phyloP scores from a whole-genome alignment of 2,888 invertebrate genomes.

The Caenorhabditis afra region DNA sequence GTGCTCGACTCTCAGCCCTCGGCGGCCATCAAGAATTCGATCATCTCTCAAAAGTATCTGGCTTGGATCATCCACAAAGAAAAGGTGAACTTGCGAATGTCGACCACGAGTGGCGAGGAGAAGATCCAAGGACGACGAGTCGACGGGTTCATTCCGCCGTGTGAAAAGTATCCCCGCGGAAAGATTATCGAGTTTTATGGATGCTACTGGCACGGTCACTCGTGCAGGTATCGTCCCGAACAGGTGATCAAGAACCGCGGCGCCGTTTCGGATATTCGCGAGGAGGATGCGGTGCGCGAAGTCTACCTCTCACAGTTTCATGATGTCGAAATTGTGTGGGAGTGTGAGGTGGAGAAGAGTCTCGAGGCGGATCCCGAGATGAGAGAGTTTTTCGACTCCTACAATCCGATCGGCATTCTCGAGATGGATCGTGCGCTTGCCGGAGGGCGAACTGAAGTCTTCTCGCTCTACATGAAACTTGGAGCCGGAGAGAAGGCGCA shows the following conservation, averaged over 20 bases:
- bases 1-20: slow-evolving; percentile 12
- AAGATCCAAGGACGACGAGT: slow-evolving; percentile 2
- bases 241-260: background rate
- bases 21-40: background rate
- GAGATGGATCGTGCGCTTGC: background rate
- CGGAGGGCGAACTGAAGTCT: slow-evolving; percentile 27
- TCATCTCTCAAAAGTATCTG: slow-evolving; percentile 13
- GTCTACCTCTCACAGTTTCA: background rate
- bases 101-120: slow-evolving; percentile 10
- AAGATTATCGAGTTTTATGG: slow-evolving; percentile 30
- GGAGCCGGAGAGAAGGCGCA: background rate
- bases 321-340: slow-evolving; percentile 1
- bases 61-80: slow-evolving; percentile 8
- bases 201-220: slow-evolving; percentile 12
- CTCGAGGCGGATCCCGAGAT: background rate
- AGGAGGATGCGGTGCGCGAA: background rate
- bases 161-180: slow-evolving; percentile 47
- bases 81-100: slow-evolving; percentile 8
- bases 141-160: slow-evolving; percentile 50
- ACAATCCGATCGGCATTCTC: background rate
- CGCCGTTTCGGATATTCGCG: background rate
- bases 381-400: slow-evolving; percentile 14
- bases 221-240: slow-evolving; percentile 1
- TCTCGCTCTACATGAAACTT: background rate
- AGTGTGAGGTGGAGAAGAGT: background rate